Evolutionary conservation across 2,797 vertebrate genomes (phyloP).

Genomic region (Graptemys geographica): DNA sequence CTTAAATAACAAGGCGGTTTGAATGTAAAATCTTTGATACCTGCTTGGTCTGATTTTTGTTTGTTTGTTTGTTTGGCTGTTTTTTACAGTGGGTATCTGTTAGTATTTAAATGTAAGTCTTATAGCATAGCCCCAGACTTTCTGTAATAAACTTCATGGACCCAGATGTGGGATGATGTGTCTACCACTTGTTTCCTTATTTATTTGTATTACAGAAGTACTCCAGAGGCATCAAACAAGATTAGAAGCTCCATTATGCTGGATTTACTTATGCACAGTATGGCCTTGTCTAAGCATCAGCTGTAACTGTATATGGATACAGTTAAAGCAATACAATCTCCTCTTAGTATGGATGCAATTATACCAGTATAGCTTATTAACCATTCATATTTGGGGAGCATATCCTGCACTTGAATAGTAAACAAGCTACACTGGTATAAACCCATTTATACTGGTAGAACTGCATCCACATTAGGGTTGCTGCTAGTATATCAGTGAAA

Average conservation of each 20-base stretch:
- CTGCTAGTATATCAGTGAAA: not conserved
- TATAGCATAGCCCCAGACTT: not conserved
- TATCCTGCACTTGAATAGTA: not conserved
- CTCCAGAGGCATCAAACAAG: accelerated
- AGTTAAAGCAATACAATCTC: not conserved
- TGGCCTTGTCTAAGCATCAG: not conserved
- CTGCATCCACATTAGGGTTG: not conserved
- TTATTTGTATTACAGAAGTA: not conserved
- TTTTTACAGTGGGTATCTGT: not conserved
- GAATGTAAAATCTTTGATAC: not conserved
- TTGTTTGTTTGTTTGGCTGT: not conserved
- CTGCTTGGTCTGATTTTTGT: not conserved
- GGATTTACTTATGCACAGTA: not conserved
- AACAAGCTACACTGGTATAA: not conserved
- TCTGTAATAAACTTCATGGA: not conserved
- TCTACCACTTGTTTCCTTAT: not conserved
- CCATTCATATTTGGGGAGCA: not conserved
- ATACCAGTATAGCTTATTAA: not conserved
- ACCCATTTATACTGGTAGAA: not conserved
- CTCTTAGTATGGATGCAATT: not conserved
- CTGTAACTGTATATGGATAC: not conserved
- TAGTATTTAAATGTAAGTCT: not conserved
- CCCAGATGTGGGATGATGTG: not conserved
- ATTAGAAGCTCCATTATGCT: not conserved
- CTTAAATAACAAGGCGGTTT: not conserved